Evolutionary conservation across 2,113 vertebrate species (phyloP), one percentile per base, ranked within the genome.

Genomic region (Brevimyrus niger): DNA sequence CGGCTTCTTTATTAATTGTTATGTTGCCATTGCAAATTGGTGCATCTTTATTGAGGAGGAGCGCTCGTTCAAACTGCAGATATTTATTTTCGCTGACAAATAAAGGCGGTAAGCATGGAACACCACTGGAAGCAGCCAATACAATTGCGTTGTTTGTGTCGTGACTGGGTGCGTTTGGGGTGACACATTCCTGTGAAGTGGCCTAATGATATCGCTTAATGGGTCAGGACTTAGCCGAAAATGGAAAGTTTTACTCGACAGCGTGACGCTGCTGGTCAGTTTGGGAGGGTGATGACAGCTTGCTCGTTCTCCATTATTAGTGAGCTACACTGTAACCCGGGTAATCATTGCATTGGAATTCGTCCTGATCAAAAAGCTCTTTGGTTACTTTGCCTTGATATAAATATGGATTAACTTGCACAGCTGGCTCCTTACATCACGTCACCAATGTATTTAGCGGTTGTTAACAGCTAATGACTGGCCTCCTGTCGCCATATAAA

Each of bases 151-250:
- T 83, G 69, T 88, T 58, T 50, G 31, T 11, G 42, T 19, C 44
- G 11, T 51, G 4, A 35, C 38, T 82, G 2, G 5, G 4, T 50
- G 89, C 5, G 6, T 42, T 46, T 84, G 61, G 42, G 35, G n/a
- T 85, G 88, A 89, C n/a, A 15, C 51, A 85, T 48, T 61, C 85
- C 80, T 84, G 51, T n/a, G 31, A 61, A 38, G 38, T 89, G 35
- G 21, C 9, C 35, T 83, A 55, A 47, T 61, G 38, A 17, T 47
- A 10, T 38, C 2, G 80, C 17, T 46, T 89, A 23, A 61, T 47
- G 19, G 51, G 80, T 47, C 88, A 47, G n/a, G 38, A 50, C 15
- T 44, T 35, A 86, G 3, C 3, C 3, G 31, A 50, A 86, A 51
- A 51, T 35, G 47, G 48, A 50, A 17, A 44, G 38, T 46, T 17